These are phyloP conservation scores for Craniophora ligustri DNA, from an alignment of 2,888 invertebrate species.

Conservation along the genomic window DNA sequence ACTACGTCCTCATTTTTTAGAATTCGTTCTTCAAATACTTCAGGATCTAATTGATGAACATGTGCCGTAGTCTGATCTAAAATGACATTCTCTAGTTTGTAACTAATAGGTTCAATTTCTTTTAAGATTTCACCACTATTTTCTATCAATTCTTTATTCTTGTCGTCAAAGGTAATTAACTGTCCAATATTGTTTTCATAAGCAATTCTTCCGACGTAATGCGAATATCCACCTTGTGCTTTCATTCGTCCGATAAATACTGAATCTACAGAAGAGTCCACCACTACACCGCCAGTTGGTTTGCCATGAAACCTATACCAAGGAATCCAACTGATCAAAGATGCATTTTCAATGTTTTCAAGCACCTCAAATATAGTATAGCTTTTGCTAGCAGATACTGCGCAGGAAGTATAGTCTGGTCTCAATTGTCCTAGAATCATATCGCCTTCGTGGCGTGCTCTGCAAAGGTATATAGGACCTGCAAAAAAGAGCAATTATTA, in stretches of 20 bases:
- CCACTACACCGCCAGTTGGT: conserved; percentile 91
- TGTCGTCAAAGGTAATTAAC: conserved; percentile 90
- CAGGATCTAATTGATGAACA: conserved; percentile 81
- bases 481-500: conserved; percentile 47
- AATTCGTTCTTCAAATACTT: conserved; percentile 85
- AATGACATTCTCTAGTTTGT: conserved; percentile 92
- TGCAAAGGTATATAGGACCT: conserved; percentile 92
- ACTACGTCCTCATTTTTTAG: conserved; percentile 87
- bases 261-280: conserved; percentile 80
- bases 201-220: conserved; percentile 92
- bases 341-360: conserved; percentile 93
- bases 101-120: conserved; percentile 93
- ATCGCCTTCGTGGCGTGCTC: conserved; percentile 91
- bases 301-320: conserved; percentile 91
- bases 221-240: conserved; percentile 76
- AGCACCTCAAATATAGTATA: conserved; percentile 91
- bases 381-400: conserved; percentile 89
- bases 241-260: conserved; percentile 79
- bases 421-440: conserved; percentile 92
- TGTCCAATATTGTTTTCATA: conserved; percentile 91
- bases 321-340: conserved; percentile 92
- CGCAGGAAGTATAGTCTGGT: conserved; percentile 89
- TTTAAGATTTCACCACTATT: conserved; percentile 93
- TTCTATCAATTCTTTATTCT: conserved; percentile 86
- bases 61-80: conserved; percentile 87